Conservation (phyloP, 2,797 vertebrate genomes). For the Lindbergichthys nudifrons region DNA sequence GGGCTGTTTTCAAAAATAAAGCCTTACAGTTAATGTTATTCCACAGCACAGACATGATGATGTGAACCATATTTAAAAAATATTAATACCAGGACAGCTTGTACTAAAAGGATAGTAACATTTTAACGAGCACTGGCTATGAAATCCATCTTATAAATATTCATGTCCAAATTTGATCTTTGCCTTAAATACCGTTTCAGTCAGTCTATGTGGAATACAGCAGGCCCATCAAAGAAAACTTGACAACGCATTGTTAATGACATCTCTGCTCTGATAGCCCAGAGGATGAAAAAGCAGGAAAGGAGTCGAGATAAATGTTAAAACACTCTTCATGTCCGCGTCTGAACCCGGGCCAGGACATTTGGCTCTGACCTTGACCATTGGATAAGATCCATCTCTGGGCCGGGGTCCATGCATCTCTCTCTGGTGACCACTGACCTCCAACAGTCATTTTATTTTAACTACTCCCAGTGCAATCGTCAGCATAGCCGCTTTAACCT, state of each 20-base stretch:
- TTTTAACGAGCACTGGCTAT: constrained; percentile 40
- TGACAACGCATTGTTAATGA: constrained; percentile 11
- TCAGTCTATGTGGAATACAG: neutral
- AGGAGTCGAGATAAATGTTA: constrained; percentile 32
- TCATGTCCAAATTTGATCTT: constrained; percentile 40
- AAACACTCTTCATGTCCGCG: constrained; percentile 51
- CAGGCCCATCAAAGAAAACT: constrained; percentile 10
- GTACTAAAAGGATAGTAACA: constrained; percentile 42
- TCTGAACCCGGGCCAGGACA: constrained; percentile 60
- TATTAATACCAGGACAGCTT: constrained; percentile 52
- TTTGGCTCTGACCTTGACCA: constrained; percentile 79
- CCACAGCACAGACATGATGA: constrained; percentile 6
- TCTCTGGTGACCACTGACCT: constrained; percentile 74
- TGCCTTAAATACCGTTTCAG: constrained; percentile 23
- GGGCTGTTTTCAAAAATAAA: neutral
- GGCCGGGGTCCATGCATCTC: constrained; percentile 71
- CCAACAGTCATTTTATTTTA: constrained; percentile 68
- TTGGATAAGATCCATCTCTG: constrained; percentile 71
- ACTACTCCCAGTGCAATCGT: constrained; percentile 69
- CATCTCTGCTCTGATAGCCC: constrained; percentile 11
- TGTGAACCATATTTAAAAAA: constrained; percentile 22
- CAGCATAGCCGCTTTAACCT: constrained; percentile 64
- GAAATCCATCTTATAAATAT: constrained; percentile 40
- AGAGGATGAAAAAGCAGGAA: constrained; percentile 28
- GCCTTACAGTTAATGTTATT: neutral